Base-by-base conservation (phyloP, 2,888 invertebrate species). In the Acanthoscelides obtectus region DNA sequence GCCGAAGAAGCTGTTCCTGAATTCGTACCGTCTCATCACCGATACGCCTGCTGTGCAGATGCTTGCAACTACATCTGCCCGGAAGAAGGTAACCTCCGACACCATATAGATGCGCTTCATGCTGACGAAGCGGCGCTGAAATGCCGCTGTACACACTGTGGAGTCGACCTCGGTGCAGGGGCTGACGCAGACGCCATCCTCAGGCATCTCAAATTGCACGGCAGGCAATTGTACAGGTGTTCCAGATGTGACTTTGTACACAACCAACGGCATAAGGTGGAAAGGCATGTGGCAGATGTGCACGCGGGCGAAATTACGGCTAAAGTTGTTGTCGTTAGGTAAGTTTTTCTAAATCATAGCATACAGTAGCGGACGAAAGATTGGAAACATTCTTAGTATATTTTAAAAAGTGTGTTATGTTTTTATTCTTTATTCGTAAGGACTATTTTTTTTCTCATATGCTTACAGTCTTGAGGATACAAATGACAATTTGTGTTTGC, bases 131-230 rank as follows among this genome's bases (percentile, higher is more conserved):
- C 75, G 0, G 73, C 72, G 0, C 85, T 85, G 75, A 81, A 77
- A 20, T 95, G 95, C 83, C 45, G 45, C 5, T 45, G 45, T 17
- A 89, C 90, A 0, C 94, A 95, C 83, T 95, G 95, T 82, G 88
- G 89, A 21, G 85, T 87, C 17, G 85, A 88, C 72, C 86, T 89
- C 68, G 45, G 45, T 6, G 84, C 86, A 17, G 85, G 89, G 65
- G 70, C 77, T 4, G 81, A 82, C 66, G 76, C 79, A 2, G 83
- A 83, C 25, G 75, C 66, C 64, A 74, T 94, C 72, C 84, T 92
- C 17, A 87, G 89, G 69, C 96, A 96, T 84, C 87, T 95, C 73
- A 90, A 91, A 80, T 89, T 92, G 86, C 95, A 96, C 84, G 93
- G 93, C 75, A 86, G 87, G 5, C 88, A 88, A 72, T 84, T 96